Conservation (phyloP, 2,888 invertebrate species). For the Ophion ventricosus region DNA sequence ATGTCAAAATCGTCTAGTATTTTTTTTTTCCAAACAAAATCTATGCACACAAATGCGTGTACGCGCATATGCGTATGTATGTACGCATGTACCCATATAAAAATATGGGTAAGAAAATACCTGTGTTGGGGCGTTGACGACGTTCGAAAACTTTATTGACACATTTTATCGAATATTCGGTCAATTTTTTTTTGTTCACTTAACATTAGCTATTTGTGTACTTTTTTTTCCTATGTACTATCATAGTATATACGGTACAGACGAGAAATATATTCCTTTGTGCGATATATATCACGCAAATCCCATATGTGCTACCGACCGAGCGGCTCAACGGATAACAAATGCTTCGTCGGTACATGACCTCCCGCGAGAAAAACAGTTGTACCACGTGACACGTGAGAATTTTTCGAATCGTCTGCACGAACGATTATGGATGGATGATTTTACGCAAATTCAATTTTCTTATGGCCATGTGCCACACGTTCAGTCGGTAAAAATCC, state of each 20-base stretch:
- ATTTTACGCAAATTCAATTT: no score
- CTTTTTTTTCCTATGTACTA: conserved; percentile 35
- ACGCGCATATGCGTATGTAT: conserved; percentile 23
- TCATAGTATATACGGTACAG: conserved; percentile 27
- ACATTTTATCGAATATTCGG: conserved; percentile 10
- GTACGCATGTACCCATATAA: conserved; percentile 19
- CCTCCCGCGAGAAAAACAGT: no score
- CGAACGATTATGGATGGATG: no score
- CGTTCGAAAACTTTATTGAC: background rate
- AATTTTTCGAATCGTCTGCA: no score
- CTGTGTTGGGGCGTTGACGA: background rate
- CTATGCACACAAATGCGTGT: background rate
- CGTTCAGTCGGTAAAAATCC: no score
- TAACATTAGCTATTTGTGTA: conserved; percentile 29
- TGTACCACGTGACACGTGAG: no score
- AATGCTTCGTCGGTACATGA: background rate
- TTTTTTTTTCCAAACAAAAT: background rate
- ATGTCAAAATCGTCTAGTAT: background rate
- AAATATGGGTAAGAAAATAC: conserved; percentile 20
- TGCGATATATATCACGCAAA: background rate
- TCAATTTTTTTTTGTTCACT: conserved; percentile 29
- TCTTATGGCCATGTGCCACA: no score
- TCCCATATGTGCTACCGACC: background rate
- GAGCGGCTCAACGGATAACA: background rate
- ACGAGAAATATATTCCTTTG: conserved; percentile 9